These are phyloP conservation scores for Palythoa heliodiscus DNA, from an alignment of 92 coral and sea anemone species.

Conservation along the genomic window DNA sequence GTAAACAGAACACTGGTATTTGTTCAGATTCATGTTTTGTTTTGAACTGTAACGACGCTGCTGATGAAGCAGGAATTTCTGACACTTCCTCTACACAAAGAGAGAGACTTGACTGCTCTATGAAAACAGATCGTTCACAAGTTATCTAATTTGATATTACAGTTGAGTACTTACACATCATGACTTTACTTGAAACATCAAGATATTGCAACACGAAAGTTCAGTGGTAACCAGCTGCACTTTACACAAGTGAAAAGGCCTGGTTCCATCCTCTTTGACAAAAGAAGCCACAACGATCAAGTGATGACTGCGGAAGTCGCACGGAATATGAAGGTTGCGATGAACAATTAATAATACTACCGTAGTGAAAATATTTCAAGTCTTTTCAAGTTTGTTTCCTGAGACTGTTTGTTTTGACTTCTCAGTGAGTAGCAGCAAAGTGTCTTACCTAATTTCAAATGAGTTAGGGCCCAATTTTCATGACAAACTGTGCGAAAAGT, in stretches of 20 bases:
- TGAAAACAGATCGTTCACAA: too few species aligned
- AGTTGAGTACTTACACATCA: too few species aligned
- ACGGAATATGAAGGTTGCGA: conserved; percentile 26
- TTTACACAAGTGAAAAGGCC: conserved; percentile 1
- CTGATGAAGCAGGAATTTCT: too few species aligned
- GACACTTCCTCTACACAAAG: too few species aligned
- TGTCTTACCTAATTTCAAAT: neutral
- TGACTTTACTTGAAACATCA: too few species aligned
- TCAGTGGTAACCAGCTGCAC: conserved; percentile 46
- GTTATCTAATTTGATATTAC: too few species aligned
- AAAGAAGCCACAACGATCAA: conserved; percentile 16
- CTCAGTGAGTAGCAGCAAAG: conserved; percentile 45
- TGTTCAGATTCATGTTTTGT: too few species aligned
- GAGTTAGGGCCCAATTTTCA: conserved; percentile 43
- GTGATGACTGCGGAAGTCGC: conserved; percentile 9
- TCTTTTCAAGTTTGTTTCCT: conserved; percentile 27
- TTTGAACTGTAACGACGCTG: too few species aligned
- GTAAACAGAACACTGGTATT: too few species aligned
- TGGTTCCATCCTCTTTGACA: conserved; percentile 28
- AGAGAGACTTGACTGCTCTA: too few species aligned
- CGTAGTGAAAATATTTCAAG: conserved; percentile 37
- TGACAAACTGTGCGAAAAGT: neutral
- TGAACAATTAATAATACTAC: conserved; percentile 33
- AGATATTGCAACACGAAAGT: conserved; percentile 37
- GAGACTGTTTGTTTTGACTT: conserved; percentile 40